phyloP scores from a whole-genome alignment of 2,797 vertebrate genomes.

The Austrolebias charrua region DNA sequence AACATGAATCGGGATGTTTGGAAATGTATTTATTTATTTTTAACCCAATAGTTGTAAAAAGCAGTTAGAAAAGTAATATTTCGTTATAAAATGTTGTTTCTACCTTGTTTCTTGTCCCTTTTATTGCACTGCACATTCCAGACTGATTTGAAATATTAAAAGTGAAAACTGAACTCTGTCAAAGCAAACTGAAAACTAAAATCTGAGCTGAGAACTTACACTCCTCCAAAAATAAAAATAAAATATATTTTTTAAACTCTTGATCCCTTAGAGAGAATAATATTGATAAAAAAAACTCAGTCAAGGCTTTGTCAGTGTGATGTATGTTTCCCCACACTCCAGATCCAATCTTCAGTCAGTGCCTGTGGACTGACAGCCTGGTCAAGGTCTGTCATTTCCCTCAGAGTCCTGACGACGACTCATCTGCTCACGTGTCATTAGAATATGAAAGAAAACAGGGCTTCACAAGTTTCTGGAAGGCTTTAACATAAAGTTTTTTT shows the following conservation, averaged over 20 bases:
- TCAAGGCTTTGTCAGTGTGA: conserved; percentile 44
- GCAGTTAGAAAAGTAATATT: no score
- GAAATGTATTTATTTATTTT: no score
- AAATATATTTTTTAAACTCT: not conserved
- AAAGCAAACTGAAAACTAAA: conserved; percentile 13
- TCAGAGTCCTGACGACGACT: conserved; percentile 48
- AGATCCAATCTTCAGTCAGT: conserved; percentile 64
- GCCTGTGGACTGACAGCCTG: conserved; percentile 52
- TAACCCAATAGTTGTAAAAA: no score
- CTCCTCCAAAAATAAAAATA: conserved; percentile 5
- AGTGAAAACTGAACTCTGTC: not conserved
- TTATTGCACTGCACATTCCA: no score
- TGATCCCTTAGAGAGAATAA: not conserved
- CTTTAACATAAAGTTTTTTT: conserved; percentile 66
- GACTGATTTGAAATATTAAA: not conserved
- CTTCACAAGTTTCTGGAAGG: conserved; percentile 58
- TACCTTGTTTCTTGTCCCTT: no score
- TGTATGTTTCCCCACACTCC: conserved; percentile 56
- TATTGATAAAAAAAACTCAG: conserved; percentile 51
- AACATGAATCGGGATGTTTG: no score
- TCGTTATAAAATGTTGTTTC: no score
- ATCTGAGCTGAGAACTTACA: not conserved
- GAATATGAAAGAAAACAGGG: conserved; percentile 66
- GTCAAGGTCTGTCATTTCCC: conserved; percentile 60
- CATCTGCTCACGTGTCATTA: conserved; percentile 44